Conservation (phyloP, 2,113 vertebrate genomes). For the Sardina pilchardus region DNA sequence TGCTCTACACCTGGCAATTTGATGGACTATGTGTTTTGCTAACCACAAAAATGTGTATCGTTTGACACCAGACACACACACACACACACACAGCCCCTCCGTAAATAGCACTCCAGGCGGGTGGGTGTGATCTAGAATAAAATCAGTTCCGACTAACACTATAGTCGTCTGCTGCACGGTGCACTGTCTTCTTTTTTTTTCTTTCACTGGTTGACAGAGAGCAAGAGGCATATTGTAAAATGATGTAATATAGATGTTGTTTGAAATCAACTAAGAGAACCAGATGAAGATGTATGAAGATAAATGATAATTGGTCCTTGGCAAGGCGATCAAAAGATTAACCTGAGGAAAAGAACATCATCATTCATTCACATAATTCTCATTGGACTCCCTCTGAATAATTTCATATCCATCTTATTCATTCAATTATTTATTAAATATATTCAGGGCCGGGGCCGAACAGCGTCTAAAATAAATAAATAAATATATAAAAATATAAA, state of each 20-base stretch:
- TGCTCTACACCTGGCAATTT: neutral
- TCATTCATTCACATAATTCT: neutral
- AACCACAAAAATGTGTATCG: neutral
- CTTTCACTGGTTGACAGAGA: neutral
- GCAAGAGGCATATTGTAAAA: neutral
- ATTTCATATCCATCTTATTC: neutral
- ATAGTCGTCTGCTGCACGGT: neutral
- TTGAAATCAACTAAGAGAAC: neutral
- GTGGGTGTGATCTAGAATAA: neutral
- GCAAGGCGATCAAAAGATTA: neutral
- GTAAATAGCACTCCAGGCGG: no score
- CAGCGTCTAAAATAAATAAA: neutral
- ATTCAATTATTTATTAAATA: neutral
- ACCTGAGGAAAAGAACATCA: constrained; percentile 13
- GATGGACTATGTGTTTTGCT: neutral
- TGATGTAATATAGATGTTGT: neutral
- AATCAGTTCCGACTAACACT: neutral
- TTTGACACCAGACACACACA: neutral
- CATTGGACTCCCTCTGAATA: neutral
- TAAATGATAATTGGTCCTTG: neutral
- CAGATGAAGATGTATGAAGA: neutral
- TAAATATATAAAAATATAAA: neutral
- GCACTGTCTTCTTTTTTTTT: neutral
- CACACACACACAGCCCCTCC: no score
- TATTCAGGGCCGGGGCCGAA: neutral